Evolutionary conservation across 2,888 invertebrate genomes (phyloP).

Genomic region (Bellardia bayeri): DNA sequence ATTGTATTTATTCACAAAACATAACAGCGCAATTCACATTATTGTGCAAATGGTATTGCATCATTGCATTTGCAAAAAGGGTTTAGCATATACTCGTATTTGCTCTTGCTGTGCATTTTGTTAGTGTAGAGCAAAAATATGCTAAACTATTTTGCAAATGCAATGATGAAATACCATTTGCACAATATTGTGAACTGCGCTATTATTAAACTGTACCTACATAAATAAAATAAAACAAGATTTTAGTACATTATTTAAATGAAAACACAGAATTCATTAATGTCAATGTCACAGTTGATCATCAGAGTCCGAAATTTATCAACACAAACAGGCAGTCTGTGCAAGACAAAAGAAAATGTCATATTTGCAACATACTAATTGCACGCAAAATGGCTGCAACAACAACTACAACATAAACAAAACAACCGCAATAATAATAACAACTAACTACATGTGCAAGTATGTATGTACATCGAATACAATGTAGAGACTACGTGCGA

Average conservation of each 20-base stretch:
- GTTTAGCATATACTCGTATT: too few relatives aligned
- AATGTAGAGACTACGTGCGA: not conserved
- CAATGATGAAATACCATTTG: too few relatives aligned
- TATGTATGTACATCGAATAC: not conserved
- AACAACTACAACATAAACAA: not conserved
- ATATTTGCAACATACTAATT: constrained; percentile 43
- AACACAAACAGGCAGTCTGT: constrained; percentile 20
- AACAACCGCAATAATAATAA: not conserved
- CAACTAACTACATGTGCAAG: not conserved
- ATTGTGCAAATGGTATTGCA: too few relatives aligned
- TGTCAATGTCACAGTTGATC: constrained; percentile 48
- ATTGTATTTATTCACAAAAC: too few relatives aligned
- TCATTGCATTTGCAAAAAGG: too few relatives aligned
- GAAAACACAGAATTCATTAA: constrained; percentile 30
- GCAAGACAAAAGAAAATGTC: constrained; percentile 23
- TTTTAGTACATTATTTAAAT: not conserved
- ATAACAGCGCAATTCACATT: too few relatives aligned
- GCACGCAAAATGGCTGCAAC: constrained; percentile 1
- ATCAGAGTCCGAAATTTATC: constrained; percentile 39
- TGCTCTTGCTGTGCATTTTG: too few relatives aligned
- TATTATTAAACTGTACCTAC: too few relatives aligned
- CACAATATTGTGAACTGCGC: too few relatives aligned
- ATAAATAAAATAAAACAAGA: not conserved
- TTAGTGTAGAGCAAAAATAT: too few relatives aligned
- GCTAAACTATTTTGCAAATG: too few relatives aligned